Base-by-base conservation (phyloP, 2,113 vertebrate genomes). In the Ranitomeya imitator region DNA sequence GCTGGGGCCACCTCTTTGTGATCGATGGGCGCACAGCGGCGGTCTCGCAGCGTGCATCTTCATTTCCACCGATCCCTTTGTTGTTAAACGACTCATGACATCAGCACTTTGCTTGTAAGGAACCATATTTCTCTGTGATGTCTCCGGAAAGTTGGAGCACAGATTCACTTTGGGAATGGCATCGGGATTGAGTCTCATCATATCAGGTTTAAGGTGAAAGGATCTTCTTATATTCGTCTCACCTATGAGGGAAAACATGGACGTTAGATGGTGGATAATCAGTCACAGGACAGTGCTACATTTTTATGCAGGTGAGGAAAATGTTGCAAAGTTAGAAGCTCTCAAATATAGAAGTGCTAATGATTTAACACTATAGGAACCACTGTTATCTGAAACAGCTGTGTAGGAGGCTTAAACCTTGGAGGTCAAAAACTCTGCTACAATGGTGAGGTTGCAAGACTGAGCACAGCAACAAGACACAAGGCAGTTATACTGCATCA, bases 181-280 rank as follows among this genome's bases (percentile, higher is more conserved):
- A 83, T 91, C 89, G 85, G 90, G 77, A 90, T 31, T 87, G 73
- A 76, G 79, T 87, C 80, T 89, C 87, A 88, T 90, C 90, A 92
- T 89, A 21, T 74, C 45, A 88, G 88, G 84, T 37, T 45, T 8
- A 45, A 90, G 79, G 45, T 77, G 88, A 90, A 87, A 85, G 82
- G 88, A 80, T 91, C 90, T 90, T 92, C 90, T 88, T 63, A 87
- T 90, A 79, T 89, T 90, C 83, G 69, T 91, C 90, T 90, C 90
- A 85, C 88, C 89, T 90, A 83, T 88, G 79, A 89, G 88, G 91
- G 92, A 93, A 90, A 77, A 82, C 15, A 91, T 91, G 90, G 84
- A 93, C 90, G 88, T 85, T 31, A 81, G 55, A 60, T 23, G 13
- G 26, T 76, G 45, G 45, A 65, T 8, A 51, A n/a, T 82, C 31